Evolutionary conservation across 2,888 invertebrate species (phyloP).

Genomic region (Amiota communis): DNA sequence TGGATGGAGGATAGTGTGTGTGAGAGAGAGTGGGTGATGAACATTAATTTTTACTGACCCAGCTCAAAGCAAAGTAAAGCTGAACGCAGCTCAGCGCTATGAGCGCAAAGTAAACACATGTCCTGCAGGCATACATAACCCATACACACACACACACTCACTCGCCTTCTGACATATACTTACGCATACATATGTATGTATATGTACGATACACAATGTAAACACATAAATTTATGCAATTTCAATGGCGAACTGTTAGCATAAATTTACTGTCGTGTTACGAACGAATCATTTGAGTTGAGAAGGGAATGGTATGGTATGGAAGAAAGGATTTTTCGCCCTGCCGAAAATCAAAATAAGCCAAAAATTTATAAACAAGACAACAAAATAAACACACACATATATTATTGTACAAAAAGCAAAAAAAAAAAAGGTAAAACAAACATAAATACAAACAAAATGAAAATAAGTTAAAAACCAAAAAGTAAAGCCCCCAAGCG

Average conservation of each 20-base stretch:
- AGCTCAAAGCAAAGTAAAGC: slow-evolving; percentile 54
- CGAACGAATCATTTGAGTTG: slow-evolving; percentile 7
- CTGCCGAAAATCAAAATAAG: slow-evolving; percentile 24
- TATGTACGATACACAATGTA: slow-evolving; percentile 64
- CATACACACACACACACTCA: neutral
- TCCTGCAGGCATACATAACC: slow-evolving; percentile 34
- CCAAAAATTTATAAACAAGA: slow-evolving; percentile 28
- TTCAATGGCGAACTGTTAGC: slow-evolving; percentile 66
- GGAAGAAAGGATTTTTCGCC: neutral
- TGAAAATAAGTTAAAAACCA: slow-evolving; percentile 47
- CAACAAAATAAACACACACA: slow-evolving; percentile 41
- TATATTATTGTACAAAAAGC: neutral
- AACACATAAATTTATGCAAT: slow-evolving; percentile 67
- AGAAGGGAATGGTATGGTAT: neutral
- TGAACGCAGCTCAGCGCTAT: neutral
- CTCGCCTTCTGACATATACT: slow-evolving; percentile 35
- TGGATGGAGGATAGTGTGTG: no score
- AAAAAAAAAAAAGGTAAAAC: slow-evolving; percentile 45
- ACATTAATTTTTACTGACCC: slow-evolving; percentile 37
- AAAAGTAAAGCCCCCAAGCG: slow-evolving; percentile 38
- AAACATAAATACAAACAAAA: slow-evolving; percentile 49
- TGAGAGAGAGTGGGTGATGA: neutral
- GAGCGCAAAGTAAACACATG: slow-evolving; percentile 62
- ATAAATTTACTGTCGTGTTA: slow-evolving; percentile 59
- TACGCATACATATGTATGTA: slow-evolving; percentile 46